Evolutionary conservation across 2,888 invertebrate species (phyloP), one percentile per base, ranked within the genome.

Genomic region (Agonum fuliginosum): DNA sequence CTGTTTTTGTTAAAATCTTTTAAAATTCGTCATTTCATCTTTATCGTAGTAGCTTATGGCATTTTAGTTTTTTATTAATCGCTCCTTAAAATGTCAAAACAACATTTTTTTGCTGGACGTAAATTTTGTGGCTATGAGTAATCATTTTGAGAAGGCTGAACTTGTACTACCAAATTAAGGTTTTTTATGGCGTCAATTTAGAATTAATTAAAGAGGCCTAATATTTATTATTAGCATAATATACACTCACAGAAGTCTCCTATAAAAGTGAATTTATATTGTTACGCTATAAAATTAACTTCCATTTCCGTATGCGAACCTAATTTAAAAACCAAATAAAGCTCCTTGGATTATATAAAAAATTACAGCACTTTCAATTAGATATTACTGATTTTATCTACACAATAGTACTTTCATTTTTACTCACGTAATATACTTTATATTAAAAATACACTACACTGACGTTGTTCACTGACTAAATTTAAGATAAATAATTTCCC

Each of bases 351-450:
- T 62, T 62, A 62, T 30, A 17, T 62, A 62, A 62, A 46, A 37
- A 54, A 62, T 62, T 62, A 62, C 14, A 62, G 34, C 58, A 62
- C 58, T 62, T 62, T 62, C 58, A 62, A 62, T 6, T 51, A 46
- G 37, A 37, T 37, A 51, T 22, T n/a, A 51, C 20, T 22, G 34
- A 62, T 34, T 27, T 14, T 17, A 30, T 62, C 58, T 46, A 30
- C 30, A 54, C 19, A 30, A 30, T 62, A 62, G 30, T 6, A 30
- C 58, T 62, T 62, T 62, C 58, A 62, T 62, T 62, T 62, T 62
- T 34, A 62, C 54, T 54, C 54, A 54, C 54, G 54, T 54, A 54
- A 54, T 37, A 37, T 12, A 37, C 12, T 37, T 37, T 37, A 37
- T 12, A n/a, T 24, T 27, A 62, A 62, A 62, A 30, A 3, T 27